Conservation (phyloP, 2,113 vertebrate species). For the Poecilia latipinna region DNA sequence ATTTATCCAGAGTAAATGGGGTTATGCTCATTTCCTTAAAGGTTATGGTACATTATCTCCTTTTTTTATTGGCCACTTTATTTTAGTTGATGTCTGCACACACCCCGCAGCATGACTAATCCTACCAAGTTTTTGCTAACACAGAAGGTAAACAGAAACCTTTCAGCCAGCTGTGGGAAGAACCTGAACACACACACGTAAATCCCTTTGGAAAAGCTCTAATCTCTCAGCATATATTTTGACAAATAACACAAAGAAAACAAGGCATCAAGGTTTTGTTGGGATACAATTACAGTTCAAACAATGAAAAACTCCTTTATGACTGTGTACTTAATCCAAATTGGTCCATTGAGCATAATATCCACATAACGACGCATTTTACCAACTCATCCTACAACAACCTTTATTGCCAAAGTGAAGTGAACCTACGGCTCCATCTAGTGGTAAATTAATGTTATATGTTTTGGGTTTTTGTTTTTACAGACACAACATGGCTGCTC, state of each 20-base stretch:
- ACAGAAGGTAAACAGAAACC: slow-evolving; percentile 2
- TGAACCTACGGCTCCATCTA: slow-evolving; percentile 44
- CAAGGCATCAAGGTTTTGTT: neutral
- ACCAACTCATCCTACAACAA: neutral
- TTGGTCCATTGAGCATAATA: neutral
- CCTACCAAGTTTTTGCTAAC: slow-evolving; percentile 9
- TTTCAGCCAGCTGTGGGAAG: neutral
- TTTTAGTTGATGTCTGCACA: neutral
- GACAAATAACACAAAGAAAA: slow-evolving; percentile 3
- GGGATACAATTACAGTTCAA: slow-evolving; percentile 4
- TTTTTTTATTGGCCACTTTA: neutral
- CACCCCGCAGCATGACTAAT: neutral
- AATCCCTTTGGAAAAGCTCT: slow-evolving; percentile 12
- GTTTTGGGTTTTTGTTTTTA: neutral
- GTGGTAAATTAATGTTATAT: slow-evolving; percentile 1
- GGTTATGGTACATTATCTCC: neutral
- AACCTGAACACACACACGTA: slow-evolving; percentile 18
- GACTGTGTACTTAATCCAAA: neutral
- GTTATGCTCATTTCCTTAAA: neutral
- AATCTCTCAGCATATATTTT: neutral
- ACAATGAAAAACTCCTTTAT: neutral
- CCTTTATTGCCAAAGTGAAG: neutral
- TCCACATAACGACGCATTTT: neutral
- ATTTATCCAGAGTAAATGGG: neutral
- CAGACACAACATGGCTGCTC: slow-evolving; percentile 63